These are phyloP conservation scores for Formicarius rufipectus DNA, from an alignment of 2,113 vertebrate genomes.

Conservation along the genomic window DNA sequence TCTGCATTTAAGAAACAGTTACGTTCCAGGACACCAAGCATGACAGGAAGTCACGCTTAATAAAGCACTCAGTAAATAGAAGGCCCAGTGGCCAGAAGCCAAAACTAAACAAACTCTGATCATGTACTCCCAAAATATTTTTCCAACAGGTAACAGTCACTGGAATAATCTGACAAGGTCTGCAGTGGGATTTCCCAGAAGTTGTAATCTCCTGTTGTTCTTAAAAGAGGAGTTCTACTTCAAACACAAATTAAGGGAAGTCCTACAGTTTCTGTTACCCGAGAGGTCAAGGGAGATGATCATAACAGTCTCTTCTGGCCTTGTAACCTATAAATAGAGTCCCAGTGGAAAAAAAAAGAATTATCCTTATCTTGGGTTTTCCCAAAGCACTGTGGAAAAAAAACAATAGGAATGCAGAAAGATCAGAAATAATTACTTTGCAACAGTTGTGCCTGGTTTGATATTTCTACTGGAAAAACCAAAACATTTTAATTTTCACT, in stretches of 20 bases:
- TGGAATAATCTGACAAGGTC: neutral
- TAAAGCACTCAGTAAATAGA: neutral
- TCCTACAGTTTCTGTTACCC: neutral
- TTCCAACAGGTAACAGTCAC: neutral
- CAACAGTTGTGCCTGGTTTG: neutral
- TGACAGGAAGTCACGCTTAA: neutral
- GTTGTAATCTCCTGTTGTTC: neutral
- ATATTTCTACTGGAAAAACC: neutral
- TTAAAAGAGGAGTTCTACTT: neutral
- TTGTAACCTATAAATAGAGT: slow-evolving; percentile 10
- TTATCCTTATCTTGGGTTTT: neutral
- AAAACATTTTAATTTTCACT: neutral
- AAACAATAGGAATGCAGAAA: neutral
- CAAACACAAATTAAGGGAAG: slow-evolving; percentile 5
- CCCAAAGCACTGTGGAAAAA: neutral
- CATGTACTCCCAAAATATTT: neutral
- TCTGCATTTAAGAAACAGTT: neutral
- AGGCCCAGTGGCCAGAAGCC: neutral
- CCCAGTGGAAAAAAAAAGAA: neutral
- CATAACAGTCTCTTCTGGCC: neutral
- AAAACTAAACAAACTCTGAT: neutral
- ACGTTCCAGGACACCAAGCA: neutral
- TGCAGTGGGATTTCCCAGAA: neutral
- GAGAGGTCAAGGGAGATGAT: neutral
- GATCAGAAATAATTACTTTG: neutral